phyloP scores from a whole-genome alignment of 1,140 invertebrate species.

The Saccostrea glomerata region DNA sequence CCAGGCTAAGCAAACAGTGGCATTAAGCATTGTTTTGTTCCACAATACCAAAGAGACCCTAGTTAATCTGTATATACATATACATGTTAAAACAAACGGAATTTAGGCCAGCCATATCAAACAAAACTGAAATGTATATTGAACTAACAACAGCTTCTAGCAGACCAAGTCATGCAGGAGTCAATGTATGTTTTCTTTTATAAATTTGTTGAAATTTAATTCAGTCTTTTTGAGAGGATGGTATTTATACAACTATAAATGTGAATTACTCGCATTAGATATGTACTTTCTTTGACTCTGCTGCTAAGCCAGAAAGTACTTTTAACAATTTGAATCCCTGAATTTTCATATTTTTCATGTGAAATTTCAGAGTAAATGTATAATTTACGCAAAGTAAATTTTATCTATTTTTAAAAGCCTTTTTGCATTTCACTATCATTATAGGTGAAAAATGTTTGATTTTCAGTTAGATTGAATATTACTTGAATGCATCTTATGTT shows the following conservation, averaged over 20 bases:
- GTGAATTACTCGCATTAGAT: too few relatives aligned
- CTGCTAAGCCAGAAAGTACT: not conserved
- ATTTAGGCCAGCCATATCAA: conserved; percentile 19
- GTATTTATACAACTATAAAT: too few relatives aligned
- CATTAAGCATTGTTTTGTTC: conserved; percentile 38
- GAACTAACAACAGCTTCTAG: not conserved
- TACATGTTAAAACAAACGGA: conserved; percentile 34
- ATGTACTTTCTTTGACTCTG: too few relatives aligned
- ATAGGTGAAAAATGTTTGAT: not conserved
- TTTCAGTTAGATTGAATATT: not conserved
- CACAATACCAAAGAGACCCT: conserved; percentile 18
- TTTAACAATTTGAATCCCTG: not conserved
- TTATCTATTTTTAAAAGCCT: not conserved
- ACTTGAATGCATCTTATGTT: not conserved
- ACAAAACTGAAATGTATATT: conserved; percentile 21
- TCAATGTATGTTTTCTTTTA: not conserved
- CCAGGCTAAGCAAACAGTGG: conserved; percentile 31
- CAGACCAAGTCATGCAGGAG: not conserved
- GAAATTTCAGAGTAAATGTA: not conserved
- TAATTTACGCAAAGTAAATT: not conserved
- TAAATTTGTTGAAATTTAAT: not conserved
- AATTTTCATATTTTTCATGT: not conserved
- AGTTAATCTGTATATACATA: conserved; percentile 35
- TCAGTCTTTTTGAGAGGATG: too few relatives aligned
- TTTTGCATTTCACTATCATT: not conserved